These are phyloP conservation scores for Caranx ignobilis DNA, from an alignment of 2,113 vertebrate genomes.

Conservation along the genomic window DNA sequence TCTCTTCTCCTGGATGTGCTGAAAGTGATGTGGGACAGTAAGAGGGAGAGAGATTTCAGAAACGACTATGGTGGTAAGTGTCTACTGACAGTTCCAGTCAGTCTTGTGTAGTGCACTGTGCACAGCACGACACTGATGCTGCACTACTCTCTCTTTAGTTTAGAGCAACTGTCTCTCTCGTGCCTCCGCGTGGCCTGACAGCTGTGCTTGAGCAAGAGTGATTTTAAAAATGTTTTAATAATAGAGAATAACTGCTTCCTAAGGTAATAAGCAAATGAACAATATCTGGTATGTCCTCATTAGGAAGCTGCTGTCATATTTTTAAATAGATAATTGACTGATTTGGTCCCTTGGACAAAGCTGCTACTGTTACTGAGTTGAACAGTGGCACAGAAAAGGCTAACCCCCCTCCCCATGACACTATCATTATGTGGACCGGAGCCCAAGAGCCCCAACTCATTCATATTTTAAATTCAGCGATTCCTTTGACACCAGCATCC, in stretches of 20 bases:
- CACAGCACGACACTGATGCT: neutral
- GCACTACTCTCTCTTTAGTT: slow-evolving; percentile 5
- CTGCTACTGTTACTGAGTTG: neutral
- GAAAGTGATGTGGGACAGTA: neutral
- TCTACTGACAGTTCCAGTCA: slow-evolving; percentile 15
- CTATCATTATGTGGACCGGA: slow-evolving; percentile 39
- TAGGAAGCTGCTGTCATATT: slow-evolving; percentile 7
- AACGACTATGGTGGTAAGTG: neutral
- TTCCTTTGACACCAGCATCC: slow-evolving; percentile 29
- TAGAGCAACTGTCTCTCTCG: slow-evolving; percentile 1
- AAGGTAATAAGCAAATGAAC: neutral
- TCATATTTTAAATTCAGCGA: slow-evolving; percentile 26
- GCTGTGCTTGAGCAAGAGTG: slow-evolving; percentile 11
- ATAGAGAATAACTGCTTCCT: slow-evolving; percentile 4
- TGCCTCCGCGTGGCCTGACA: neutral
- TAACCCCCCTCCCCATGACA: slow-evolving; percentile 27
- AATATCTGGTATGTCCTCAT: neutral
- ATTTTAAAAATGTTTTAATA: slow-evolving; percentile 13
- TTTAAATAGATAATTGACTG: slow-evolving; percentile 12
- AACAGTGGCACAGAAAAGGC: neutral
- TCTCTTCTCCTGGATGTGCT: neutral
- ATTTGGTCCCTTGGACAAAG: neutral
- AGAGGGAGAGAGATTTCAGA: neutral
- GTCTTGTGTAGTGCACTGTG: slow-evolving; percentile 19
- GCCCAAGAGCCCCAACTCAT: slow-evolving; percentile 24